These are phyloP conservation scores for Rhyzopertha dominica DNA, from an alignment of 1,140 invertebrate genomes.

Conservation along the genomic window DNA sequence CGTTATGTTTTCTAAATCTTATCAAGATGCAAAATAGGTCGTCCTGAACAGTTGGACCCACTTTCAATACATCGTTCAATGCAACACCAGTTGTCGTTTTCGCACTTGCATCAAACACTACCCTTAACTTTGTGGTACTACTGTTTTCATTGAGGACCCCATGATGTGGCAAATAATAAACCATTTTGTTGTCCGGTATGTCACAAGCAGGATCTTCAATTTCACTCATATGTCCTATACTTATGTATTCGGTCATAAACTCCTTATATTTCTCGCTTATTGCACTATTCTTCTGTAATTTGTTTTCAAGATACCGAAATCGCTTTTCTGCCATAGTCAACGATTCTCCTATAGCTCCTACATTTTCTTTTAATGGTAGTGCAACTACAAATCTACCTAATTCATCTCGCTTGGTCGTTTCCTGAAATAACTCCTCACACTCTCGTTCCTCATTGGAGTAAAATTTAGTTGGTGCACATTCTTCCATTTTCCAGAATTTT, in stretches of 20 bases:
- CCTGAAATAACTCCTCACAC: conserved; percentile 9
- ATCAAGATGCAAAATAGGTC: conserved; percentile 30
- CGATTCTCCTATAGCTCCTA: no score
- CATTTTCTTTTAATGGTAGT: conserved; percentile 17
- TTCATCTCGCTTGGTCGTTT: neutral
- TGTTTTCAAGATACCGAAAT: no score
- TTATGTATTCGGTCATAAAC: conserved; percentile 4
- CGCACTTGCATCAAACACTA: no score
- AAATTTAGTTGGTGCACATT: neutral
- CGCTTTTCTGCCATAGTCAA: no score
- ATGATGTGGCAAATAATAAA: no score
- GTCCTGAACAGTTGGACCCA: conserved; percentile 41
- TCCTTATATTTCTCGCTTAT: neutral
- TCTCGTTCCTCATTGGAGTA: neutral
- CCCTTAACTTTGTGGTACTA: no score
- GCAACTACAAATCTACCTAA: conserved; percentile 23
- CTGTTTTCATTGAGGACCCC: no score
- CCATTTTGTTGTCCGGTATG: no score
- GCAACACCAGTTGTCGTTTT: no score
- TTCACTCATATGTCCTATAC: no score
- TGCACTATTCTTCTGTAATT: no score
- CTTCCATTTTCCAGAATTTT: conserved; percentile 11
- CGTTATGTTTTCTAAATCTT: conserved; percentile 29
- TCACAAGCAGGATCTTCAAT: no score
- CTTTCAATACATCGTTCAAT: conserved; percentile 38